phyloP scores from a whole-genome alignment of 64 coral and sea anemone species.

The Stichodactyla mertensii region DNA sequence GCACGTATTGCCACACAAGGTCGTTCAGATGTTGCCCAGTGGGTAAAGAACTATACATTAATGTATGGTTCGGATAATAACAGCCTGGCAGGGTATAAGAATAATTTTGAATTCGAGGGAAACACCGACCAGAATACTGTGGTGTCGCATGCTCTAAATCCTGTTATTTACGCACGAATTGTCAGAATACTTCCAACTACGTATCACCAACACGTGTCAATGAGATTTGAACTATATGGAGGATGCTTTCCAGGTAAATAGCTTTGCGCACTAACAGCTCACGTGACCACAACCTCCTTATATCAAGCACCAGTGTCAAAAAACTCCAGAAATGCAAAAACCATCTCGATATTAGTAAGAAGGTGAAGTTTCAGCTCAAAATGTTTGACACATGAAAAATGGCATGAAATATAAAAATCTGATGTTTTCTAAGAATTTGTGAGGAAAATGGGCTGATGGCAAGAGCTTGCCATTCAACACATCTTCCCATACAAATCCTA shows the following conservation, averaged over 20 bases:
- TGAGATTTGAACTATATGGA: neutral
- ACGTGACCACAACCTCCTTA: too few relatives aligned
- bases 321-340: too few relatives aligned
- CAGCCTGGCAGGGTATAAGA: neutral
- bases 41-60: slow-evolving; percentile 1
- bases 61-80: neutral
- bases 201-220: neutral
- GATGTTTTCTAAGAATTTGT: too few relatives aligned
- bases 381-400: too few relatives aligned
- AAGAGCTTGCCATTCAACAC: too few relatives aligned
- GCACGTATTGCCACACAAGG: slow-evolving; percentile 5
- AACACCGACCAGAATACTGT: neutral
- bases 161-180: neutral
- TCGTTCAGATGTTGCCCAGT: neutral
- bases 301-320: too few relatives aligned
- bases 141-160: neutral
- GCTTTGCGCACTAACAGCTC: too few relatives aligned
- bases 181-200: neutral
- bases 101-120: neutral
- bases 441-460: too few relatives aligned
- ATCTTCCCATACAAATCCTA: too few relatives aligned
- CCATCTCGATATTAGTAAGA: too few relatives aligned
- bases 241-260: neutral
- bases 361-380: too few relatives aligned
- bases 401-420: too few relatives aligned